Evolutionary conservation across 2,113 vertebrate genomes (phyloP), one percentile per base, ranked within the genome.

Genomic region (Ciconia maguari): DNA sequence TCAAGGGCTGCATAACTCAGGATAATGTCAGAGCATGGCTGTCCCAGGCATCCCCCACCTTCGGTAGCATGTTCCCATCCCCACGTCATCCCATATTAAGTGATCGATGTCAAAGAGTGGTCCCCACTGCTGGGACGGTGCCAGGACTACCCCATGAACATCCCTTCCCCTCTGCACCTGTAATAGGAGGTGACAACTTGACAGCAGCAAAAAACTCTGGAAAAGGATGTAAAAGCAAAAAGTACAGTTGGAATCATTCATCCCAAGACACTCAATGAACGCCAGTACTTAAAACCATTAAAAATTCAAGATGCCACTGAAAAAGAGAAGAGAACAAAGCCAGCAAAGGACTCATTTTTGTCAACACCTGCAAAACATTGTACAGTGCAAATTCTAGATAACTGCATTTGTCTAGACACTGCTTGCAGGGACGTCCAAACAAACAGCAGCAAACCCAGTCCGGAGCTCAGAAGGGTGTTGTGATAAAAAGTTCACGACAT

Each of bases 111-210:
- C 58, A 52, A 42, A 42, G 30, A 87, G 30, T 1, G 52, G 24
- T 61, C 3, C 42, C 32, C 32, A 10, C 17, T 2, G 8, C 19
- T 1, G 1, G 41, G 44, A 80, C 0, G 0, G 38, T 19, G 13
- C 29, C 57, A 92, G 17, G 18, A 89, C 52, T 3, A 13, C 5
- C 6, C 71, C 11, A 29, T 0, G 1, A 46, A 62, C 38, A 79
- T 4, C 54, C 21, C 58, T 52, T 34, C 29, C 38, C 41, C 15
- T 11, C 15, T 10, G n/a, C 3, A 1, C 18, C 86, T 54, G 1
- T 3, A 17, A 8, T 1, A 26, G 14, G 21, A 12, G 36, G 10
- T 57, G 48, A 83, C 42, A 38, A 74, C 46, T 20, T 16, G 27
- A 49, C 7, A 15, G 17, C 3, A 61, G 48, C 32, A 70, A 68